Conservation (phyloP, 2,797 vertebrate genomes). For the Florisuga fusca region DNA sequence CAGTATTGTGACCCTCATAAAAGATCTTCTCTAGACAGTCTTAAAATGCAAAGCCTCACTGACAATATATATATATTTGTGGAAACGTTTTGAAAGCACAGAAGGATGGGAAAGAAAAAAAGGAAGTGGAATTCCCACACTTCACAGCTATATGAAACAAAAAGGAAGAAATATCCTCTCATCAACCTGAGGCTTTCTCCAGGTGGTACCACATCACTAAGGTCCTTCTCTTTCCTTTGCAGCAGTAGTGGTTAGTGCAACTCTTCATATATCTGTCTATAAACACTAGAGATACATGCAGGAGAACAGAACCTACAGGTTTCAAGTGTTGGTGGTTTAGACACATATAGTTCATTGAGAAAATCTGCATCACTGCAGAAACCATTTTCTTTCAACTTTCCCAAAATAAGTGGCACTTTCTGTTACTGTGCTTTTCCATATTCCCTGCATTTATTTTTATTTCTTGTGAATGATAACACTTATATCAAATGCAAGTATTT, state of each 20-base stretch:
- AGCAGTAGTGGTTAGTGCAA: background rate
- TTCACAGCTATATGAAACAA: background rate
- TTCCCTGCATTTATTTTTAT: background rate
- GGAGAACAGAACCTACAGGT: background rate
- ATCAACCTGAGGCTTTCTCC: background rate
- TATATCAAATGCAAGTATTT: background rate
- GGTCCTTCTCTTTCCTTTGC: background rate
- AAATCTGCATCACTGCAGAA: background rate
- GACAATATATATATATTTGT: background rate
- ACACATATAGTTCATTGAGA: background rate
- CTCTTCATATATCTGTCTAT: background rate
- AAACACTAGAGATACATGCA: background rate
- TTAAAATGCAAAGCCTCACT: background rate
- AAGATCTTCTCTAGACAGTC: background rate
- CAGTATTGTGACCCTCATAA: background rate
- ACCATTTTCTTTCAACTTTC: background rate
- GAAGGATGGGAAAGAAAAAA: background rate
- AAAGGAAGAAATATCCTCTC: background rate
- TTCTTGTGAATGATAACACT: background rate
- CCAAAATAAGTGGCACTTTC: background rate
- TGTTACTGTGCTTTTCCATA: background rate
- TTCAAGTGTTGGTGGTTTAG: background rate
- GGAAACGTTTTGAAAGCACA: background rate
- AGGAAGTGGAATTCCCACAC: background rate
- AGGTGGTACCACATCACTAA: background rate